These are phyloP conservation scores for Hybognathus amarus DNA, from an alignment of 2,797 vertebrate species.

Conservation along the genomic window DNA sequence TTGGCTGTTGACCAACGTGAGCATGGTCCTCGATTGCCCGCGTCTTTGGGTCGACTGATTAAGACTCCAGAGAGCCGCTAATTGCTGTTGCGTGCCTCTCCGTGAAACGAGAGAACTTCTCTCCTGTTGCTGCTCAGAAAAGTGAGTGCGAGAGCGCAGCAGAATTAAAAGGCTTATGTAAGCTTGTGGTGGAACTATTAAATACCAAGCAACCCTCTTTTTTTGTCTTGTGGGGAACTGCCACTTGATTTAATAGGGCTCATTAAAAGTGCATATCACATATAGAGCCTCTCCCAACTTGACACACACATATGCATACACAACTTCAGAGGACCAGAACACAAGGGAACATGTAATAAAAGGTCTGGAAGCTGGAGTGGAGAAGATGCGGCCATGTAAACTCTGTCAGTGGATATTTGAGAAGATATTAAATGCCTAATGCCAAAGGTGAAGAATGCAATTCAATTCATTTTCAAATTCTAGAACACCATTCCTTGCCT, in stretches of 20 bases:
- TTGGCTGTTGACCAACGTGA: conserved; percentile 80
- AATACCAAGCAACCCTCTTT: conserved; percentile 75
- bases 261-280: conserved; percentile 82
- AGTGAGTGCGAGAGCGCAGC: conserved; percentile 62
- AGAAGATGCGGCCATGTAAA: background rate
- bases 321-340: conserved; percentile 8
- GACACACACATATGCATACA: conserved; percentile 30
- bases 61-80: conserved; percentile 84
- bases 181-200: conserved; percentile 81
- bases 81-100: conserved; percentile 81
- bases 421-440: background rate
- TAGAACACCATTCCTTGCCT: too few species aligned
- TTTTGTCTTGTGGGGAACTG: conserved; percentile 78
- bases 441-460: background rate
- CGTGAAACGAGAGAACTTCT: conserved; percentile 74
- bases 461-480: background rate
- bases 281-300: conserved; percentile 65
- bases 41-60: conserved; percentile 82
- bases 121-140: conserved; percentile 73
- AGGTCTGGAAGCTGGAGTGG: background rate
- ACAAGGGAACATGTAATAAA: background rate
- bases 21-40: conserved; percentile 73
- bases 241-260: conserved; percentile 83
- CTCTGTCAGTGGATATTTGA: background rate
- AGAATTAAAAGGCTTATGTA: conserved; percentile 80